phyloP scores from a whole-genome alignment of 1,140 invertebrate species.

The Drosophila kohkoa region DNA sequence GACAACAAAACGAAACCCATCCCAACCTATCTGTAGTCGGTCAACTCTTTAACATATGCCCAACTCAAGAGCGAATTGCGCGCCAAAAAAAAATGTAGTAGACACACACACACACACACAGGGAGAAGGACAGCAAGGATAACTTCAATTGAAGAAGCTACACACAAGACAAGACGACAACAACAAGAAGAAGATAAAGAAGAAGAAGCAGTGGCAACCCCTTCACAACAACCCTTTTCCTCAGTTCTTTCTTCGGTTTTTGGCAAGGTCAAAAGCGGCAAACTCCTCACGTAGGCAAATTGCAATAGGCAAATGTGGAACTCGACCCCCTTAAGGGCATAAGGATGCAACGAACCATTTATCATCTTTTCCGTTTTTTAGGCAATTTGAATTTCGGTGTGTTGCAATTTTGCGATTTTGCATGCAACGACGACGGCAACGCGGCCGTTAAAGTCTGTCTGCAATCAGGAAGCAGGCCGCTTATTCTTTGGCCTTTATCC shows the following conservation, averaged over 20 bases:
- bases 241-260: neutral
- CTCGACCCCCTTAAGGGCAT: neutral
- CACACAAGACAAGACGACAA: constrained; percentile 50
- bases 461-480: constrained; percentile 43
- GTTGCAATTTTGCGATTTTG: constrained; percentile 71
- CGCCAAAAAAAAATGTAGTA: constrained; percentile 64
- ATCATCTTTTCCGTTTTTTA: constrained; percentile 63
- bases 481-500: constrained; percentile 65
- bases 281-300: constrained; percentile 59
- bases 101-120: constrained; percentile 11
- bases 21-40: constrained; percentile 50
- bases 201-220: constrained; percentile 44
- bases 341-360: constrained; percentile 68
- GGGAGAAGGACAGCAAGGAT: constrained; percentile 1
- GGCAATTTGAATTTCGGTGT: constrained; percentile 30
- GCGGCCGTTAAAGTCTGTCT: constrained; percentile 55
- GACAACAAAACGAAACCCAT: constrained; percentile 27
- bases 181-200: neutral
- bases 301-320: constrained; percentile 57
- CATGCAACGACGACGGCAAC: constrained; percentile 51
- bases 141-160: constrained; percentile 52
- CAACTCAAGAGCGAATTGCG: constrained; percentile 57
- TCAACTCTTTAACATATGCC: constrained; percentile 77
- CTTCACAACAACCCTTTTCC: constrained; percentile 24
- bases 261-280: constrained; percentile 62